phyloP scores from a whole-genome alignment of 2,113 vertebrate species.

The Thamnaconus septentrionalis region DNA sequence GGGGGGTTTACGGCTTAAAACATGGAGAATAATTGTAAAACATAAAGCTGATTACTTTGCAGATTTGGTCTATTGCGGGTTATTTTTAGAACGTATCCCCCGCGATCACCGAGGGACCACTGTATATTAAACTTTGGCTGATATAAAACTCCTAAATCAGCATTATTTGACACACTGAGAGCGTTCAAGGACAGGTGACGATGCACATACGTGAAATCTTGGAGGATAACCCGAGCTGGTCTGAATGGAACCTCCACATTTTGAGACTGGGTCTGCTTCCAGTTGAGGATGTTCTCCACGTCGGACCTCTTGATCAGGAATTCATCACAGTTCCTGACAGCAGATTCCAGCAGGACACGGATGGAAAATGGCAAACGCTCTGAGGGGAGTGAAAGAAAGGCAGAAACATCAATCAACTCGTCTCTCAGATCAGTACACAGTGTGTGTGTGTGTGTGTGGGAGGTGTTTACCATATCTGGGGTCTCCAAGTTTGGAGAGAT shows the following conservation, averaged over 20 bases:
- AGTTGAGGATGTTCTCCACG: constrained; percentile 93
- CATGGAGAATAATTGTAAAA: too few species aligned
- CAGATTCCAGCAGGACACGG: constrained; percentile 91
- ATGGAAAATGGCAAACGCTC: constrained; percentile 90
- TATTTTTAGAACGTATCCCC: too few species aligned
- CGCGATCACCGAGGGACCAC: too few species aligned
- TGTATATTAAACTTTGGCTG: too few species aligned
- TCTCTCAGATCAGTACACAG: too few species aligned
- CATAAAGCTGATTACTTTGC: too few species aligned
- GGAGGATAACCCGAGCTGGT: constrained; percentile 93
- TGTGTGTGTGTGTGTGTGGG: too few species aligned
- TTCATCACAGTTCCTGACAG: constrained; percentile 91
- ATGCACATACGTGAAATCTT: constrained; percentile 94
- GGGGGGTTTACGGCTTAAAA: too few species aligned
- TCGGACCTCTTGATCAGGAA: constrained; percentile 90
- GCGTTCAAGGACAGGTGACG: too few species aligned
- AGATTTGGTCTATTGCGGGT: too few species aligned
- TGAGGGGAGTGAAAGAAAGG: constrained; percentile 41
- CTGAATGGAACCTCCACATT: constrained; percentile 94
- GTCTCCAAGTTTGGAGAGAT: constrained; percentile 85
- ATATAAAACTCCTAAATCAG: too few species aligned
- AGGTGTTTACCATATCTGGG: constrained; percentile 84
- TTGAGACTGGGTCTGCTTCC: constrained; percentile 85
- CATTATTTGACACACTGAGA: too few species aligned
- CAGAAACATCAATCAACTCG: rapidly evolving